Percentiles rank a stretch among this genome's conserved stretches.
Evolutionary conservation across 2,888 invertebrate genomes (phyloP).

Genomic region (Pollenia amentaria): DNA sequence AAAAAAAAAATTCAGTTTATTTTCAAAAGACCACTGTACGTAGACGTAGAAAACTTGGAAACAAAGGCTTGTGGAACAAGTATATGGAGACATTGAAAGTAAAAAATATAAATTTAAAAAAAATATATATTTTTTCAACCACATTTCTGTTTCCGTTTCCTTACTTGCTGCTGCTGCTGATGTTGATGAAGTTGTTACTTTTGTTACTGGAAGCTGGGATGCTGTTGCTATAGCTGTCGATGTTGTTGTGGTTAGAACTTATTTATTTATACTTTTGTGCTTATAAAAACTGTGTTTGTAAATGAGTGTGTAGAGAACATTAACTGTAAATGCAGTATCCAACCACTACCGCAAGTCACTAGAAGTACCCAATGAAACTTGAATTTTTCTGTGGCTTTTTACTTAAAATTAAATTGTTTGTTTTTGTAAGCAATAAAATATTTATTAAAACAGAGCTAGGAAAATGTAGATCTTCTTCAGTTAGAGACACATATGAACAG

Average conservation of each 20-base stretch:
- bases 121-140: constrained; percentile 49
- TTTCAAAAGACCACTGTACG: neutral
- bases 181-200: constrained; percentile 8
- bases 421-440: neutral
- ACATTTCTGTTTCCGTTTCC: constrained; percentile 73
- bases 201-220: constrained; percentile 2
- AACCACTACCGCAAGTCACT: constrained; percentile 55
- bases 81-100: constrained; percentile 48
- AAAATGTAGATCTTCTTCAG: constrained; percentile 2
- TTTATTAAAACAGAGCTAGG: neutral
- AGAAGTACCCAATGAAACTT: constrained; percentile 49
- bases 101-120: constrained; percentile 43
- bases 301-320: neutral
- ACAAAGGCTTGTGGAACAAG: neutral
- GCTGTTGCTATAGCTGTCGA: neutral
- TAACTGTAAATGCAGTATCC: constrained; percentile 9
- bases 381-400: constrained; percentile 37
- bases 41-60: neutral
- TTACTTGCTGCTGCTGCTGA: constrained; percentile 52
- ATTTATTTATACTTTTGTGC: constrained; percentile 51
- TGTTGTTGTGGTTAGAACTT: constrained; percentile 56
- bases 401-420: constrained; percentile 16
- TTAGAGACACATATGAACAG: constrained; percentile 2
- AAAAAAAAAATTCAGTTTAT: neutral
- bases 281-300: neutral